A percentile compares a stretch with the other conserved stretches of the same genome.
Evolutionary conservation across 2,113 vertebrate genomes (phyloP).

Genomic region (Lasiurus cinereus): DNA sequence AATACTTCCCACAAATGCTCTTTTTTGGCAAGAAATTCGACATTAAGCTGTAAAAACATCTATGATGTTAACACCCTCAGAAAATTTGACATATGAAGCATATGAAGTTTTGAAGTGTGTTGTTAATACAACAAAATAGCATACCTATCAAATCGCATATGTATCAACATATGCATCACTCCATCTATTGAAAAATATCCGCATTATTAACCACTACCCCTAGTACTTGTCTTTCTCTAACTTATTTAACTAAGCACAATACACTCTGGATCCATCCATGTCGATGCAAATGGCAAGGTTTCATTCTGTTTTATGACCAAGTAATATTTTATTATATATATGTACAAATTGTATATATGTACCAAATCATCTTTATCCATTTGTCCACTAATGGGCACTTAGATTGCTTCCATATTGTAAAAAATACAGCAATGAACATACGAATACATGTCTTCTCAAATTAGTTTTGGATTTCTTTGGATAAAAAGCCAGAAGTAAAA

Average conservation of each 20-base stretch:
- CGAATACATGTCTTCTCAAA: background rate
- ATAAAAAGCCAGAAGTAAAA: background rate
- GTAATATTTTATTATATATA: background rate
- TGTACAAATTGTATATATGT: background rate
- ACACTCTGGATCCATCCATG: background rate
- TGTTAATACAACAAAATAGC: no score
- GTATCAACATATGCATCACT: no score
- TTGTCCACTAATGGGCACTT: background rate
- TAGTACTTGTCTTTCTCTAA: background rate
- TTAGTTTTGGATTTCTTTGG: background rate
- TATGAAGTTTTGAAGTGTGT: no score
- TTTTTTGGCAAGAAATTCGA: no score
- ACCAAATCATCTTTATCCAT: background rate
- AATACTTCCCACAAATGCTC: no score
- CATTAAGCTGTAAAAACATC: no score
- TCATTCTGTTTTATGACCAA: background rate
- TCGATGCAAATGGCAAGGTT: background rate
- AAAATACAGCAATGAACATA: background rate
- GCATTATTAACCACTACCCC: no score
- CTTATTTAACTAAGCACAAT: background rate
- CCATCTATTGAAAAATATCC: no score
- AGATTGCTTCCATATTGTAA: background rate
- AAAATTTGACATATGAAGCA: no score
- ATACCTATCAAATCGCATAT: no score
- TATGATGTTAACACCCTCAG: no score